Evolutionary conservation across 1,140 invertebrate species (phyloP), one percentile per base, ranked within the genome.

Genomic region (Campoletis sonorensis): DNA sequence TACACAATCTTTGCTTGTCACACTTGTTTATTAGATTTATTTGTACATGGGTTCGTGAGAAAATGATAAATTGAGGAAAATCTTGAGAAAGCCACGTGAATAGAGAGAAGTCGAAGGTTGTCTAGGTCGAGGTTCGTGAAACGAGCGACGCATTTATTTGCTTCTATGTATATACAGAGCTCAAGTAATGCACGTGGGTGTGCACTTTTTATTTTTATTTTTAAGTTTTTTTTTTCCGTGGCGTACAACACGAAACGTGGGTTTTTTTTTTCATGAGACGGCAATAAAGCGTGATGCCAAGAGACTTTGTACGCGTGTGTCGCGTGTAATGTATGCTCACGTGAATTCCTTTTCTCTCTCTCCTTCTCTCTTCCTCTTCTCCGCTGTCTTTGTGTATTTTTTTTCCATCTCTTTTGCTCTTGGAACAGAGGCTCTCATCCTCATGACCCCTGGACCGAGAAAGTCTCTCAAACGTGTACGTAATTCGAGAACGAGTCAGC

Each of bases 71-170:
- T 33, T 1, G 40, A 13, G 40, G 40, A 13, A 13, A 13, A 13
- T 5, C 40, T 8, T 13, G 5, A 10, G n/a, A n/a, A n/a, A n/a
- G 40, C 40, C 8, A 10, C 40, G 40, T 45, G 13, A 54, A 54
- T 54, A 51, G 45, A 49, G 49, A 49, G 11, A 16, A 75, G 72
- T 54, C 45, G 72, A 75, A 75, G 72, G 72, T 75, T 75, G 49
- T 54, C 72, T 75, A 75, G 72, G 72, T 75, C 72, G 72, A 75
- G 72, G 72, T 75, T 75, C 72, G 72, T 54, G 45, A 54, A 79
- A 79, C 64, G 64, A 79, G 61, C 40, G 33, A 71, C 40, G 77
- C 45, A 68, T 45, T 33, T 27, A 71, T 79, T 21, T 40, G 40
- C 40, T 51, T 21, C 23, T 79, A 79, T 15, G 26, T 68, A 68